Percentiles rank a stretch among this genome's conserved stretches.
Conservation (phyloP, 1,140 invertebrate genomes). For the Triops longicaudatus region DNA sequence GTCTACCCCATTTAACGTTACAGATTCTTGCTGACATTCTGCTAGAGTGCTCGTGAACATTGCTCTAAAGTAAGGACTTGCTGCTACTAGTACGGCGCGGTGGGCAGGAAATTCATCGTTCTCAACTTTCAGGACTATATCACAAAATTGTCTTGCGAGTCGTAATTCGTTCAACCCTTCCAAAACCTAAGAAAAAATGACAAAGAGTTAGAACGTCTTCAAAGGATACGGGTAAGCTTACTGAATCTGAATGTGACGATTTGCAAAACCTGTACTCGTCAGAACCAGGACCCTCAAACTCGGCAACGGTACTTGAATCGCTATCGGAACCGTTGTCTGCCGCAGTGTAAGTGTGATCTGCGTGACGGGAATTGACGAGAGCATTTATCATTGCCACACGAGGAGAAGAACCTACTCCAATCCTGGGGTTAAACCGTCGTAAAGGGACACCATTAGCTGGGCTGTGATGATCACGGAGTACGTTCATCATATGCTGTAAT, state of each 20-base stretch:
- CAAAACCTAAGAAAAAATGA: constrained; percentile 39
- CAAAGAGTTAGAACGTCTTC: not conserved
- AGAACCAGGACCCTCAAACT: constrained; percentile 32
- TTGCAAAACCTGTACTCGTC: constrained; percentile 39
- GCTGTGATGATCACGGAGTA: not conserved
- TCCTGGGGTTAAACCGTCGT: not conserved
- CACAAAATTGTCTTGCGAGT: constrained; percentile 43
- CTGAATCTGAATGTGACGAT: constrained; percentile 33
- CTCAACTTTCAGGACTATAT: constrained; percentile 43
- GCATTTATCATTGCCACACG: not conserved
- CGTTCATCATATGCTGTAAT: constrained; percentile 1
- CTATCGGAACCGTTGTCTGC: not conserved
- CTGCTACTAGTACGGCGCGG: constrained; percentile 44
- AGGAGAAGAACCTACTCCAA: not conserved
- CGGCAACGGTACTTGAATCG: constrained; percentile 22
- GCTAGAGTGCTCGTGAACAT: constrained; percentile 45
- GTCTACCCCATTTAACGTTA: constrained; percentile 48
- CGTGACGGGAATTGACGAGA: not conserved
- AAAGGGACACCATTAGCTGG: not conserved
- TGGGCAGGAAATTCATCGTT: constrained; percentile 44
- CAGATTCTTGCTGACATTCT: constrained; percentile 43
- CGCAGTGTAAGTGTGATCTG: not conserved
- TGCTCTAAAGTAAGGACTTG: constrained; percentile 44
- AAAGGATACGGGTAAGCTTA: not conserved
- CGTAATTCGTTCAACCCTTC: constrained; percentile 46